A percentile compares a stretch with the other conserved stretches of the same genome.
Conservation (phyloP, 2,888 invertebrate genomes). For the Yponomeuta malinellus region DNA sequence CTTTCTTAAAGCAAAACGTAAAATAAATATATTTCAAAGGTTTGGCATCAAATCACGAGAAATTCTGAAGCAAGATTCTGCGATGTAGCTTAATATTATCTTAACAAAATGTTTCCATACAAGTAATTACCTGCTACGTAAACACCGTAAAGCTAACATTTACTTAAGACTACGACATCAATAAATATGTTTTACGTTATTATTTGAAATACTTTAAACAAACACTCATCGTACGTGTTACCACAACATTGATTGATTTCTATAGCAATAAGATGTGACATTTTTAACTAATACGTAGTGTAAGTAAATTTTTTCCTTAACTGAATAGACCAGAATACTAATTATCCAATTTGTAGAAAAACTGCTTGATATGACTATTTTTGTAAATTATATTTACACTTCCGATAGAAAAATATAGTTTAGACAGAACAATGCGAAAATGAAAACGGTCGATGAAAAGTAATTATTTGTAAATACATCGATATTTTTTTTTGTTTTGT, state of each 20-base stretch:
- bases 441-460: background rate
- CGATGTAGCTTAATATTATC: background rate
- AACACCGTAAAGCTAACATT: slow-evolving; percentile 26
- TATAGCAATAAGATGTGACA: background rate
- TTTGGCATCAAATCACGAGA: slow-evolving; percentile 10
- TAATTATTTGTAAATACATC: slow-evolving; percentile 12
- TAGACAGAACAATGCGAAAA: no score
- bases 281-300: background rate
- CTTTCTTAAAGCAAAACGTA: background rate
- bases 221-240: slow-evolving; percentile 23
- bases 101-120: slow-evolving; percentile 2
- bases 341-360: no score
- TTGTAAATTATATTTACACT: no score
- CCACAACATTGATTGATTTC: slow-evolving; percentile 13
- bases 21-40: background rate
- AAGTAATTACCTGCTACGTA: slow-evolving; percentile 17
- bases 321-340: background rate
- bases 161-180: slow-evolving; percentile 45
- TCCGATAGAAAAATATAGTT: no score
- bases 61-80: slow-evolving; percentile 3
- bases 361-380: no score
- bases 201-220: slow-evolving; percentile 31
- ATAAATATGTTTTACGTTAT: slow-evolving; percentile 30
- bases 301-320: background rate
- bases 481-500: slow-evolving; percentile 11